Base-by-base conservation (phyloP, 2,797 vertebrate species). In the Lemur catta region DNA sequence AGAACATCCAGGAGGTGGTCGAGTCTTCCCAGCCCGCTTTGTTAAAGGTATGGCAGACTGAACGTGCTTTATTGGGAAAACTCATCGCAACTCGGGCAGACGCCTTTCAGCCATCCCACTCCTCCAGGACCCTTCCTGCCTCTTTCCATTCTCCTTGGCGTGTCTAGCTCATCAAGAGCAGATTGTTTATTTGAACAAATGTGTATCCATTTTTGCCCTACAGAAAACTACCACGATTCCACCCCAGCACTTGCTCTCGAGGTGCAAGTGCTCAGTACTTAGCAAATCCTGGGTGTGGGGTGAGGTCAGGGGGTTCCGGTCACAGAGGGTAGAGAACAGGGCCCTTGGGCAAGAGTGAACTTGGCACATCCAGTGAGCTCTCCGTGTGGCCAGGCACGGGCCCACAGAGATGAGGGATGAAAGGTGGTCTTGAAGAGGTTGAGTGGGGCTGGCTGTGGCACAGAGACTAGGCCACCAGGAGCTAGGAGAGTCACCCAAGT, bases 1-100 rank as follows among this genome's bases (percentile, higher is more conserved):
- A 93, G 88, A 98, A 84, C 48, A 91, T 98, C 38, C 98, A 98
- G 97, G 97, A 98, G n/a, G 94, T 87, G 0, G 98, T 98, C 20
- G 67, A 95, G 11, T 57, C 78, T 30, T 98, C 95, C 38, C 94
- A 92, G 2, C 89, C 93, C 41, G 95, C 98, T 28, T 79, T 99
- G 52, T 91, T 96, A 20, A 97, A 98, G 98, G 98, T 99, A 97
- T 0, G 86, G 48, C 22, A 1, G 2, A 2, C 4, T 4, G 2
- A 61, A 7, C 1, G 24, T 0, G 4, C 48, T 38, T 30, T 8
- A 0, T 3, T 11, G 0, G 7, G 69, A 55, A 38, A 22, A 33
- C 69, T 15, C n/a, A 1, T 8, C 50, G 3, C 12, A 4, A 6
- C 11, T 52, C 33, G 4, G 22, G 57, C 33, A n/a, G 6, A 13